phyloP scores from a whole-genome alignment of 2,113 vertebrate species.

The Chloropsis hardwickii region DNA sequence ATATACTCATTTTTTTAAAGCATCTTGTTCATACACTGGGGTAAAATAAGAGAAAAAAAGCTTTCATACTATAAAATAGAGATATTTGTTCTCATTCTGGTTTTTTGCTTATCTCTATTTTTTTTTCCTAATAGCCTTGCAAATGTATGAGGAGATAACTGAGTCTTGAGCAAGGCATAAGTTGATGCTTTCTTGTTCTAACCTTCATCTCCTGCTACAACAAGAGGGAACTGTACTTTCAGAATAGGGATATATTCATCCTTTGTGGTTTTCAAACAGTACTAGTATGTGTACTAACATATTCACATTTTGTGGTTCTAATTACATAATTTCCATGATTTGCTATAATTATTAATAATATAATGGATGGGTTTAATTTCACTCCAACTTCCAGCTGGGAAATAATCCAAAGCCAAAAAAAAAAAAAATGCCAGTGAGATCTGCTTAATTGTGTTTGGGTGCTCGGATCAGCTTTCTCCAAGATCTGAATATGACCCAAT shows the following conservation, averaged over 20 bases:
- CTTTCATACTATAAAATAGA: background rate
- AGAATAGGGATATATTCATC: background rate
- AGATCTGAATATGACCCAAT: background rate
- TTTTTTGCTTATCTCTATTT: background rate
- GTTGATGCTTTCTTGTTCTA: background rate
- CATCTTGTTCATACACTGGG: background rate
- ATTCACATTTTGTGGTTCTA: background rate
- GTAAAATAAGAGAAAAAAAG: background rate
- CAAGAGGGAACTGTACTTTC: background rate
- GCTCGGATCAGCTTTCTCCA: background rate
- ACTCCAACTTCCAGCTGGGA: background rate
- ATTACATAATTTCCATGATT: background rate
- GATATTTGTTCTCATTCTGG: background rate
- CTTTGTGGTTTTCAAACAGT: background rate
- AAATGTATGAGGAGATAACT: background rate
- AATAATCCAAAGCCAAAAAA: background rate
- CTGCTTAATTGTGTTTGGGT: background rate
- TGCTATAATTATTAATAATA: background rate
- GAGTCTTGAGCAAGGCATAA: background rate
- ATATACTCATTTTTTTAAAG: background rate
- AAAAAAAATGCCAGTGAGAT: background rate
- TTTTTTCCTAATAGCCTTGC: background rate
- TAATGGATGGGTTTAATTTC: background rate
- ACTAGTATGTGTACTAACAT: background rate
- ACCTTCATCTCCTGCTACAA: background rate